phyloP scores from a whole-genome alignment of 2,888 invertebrate genomes.

The Cataglyphis albicans region DNA sequence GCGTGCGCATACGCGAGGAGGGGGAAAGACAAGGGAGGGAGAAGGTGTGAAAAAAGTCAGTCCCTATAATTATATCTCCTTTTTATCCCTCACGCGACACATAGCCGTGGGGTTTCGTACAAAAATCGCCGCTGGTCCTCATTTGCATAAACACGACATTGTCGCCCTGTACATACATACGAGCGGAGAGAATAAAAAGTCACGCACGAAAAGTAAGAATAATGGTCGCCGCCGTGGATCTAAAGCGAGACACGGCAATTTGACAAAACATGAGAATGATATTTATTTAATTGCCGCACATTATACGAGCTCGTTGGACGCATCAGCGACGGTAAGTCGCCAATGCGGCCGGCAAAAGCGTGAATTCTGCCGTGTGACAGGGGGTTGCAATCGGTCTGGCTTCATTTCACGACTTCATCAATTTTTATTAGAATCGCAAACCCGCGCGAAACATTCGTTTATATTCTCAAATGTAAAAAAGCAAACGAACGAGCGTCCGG shows the following conservation, averaged over 20 bases:
- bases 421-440: conserved; percentile 47
- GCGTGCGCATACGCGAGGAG: background rate
- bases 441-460: conserved; percentile 6
- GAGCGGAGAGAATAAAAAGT: conserved; percentile 55
- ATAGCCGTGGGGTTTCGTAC: conserved; percentile 57
- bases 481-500: conserved; percentile 14
- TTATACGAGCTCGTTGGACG: conserved; percentile 46
- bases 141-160: conserved; percentile 67
- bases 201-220: conserved; percentile 47
- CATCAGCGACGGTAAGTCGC: conserved; percentile 39
- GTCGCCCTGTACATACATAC: conserved; percentile 29
- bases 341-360: background rate
- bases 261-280: conserved; percentile 56
- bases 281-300: conserved; percentile 55
- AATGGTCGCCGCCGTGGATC: conserved; percentile 17
- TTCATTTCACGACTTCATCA: conserved; percentile 49
- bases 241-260: conserved; percentile 32
- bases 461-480: conserved; percentile 14
- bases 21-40: conserved; percentile 1
- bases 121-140: conserved; percentile 65
- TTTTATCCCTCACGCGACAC: conserved; percentile 54
- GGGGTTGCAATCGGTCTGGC: background rate
- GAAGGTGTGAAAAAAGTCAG: conserved; percentile 16
- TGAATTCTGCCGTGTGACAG: background rate
- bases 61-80: conserved; percentile 69